These are phyloP conservation scores for Acropternis orthonyx DNA, from an alignment of 2,797 vertebrate genomes.

Conservation along the genomic window DNA sequence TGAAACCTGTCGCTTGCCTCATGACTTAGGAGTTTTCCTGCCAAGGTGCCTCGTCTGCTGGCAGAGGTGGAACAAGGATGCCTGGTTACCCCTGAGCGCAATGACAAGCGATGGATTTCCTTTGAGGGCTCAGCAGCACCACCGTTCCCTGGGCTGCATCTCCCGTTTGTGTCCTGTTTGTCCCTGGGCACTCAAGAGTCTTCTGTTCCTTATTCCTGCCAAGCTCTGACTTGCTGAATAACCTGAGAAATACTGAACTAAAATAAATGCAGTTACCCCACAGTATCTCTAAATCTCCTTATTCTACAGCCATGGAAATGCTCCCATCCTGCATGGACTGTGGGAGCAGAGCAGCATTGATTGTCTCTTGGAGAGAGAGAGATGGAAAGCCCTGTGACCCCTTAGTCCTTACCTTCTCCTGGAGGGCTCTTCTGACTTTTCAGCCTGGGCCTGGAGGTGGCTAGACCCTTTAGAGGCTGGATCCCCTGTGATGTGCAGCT, in stretches of 20 bases:
- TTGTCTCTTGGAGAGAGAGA: not conserved
- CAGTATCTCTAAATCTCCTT: not conserved
- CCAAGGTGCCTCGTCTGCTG: not conserved
- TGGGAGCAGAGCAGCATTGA: not conserved
- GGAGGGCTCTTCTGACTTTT: not conserved
- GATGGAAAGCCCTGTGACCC: not conserved
- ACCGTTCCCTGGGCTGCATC: not conserved
- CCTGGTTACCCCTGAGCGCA: not conserved
- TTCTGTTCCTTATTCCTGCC: not conserved
- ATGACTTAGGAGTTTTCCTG: not conserved
- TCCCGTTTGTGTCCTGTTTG: not conserved
- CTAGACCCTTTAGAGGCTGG: too few species aligned
- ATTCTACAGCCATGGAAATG: not conserved
- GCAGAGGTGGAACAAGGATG: not conserved
- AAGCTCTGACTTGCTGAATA: not conserved
- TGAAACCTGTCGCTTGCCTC: slow-evolving; percentile 14
- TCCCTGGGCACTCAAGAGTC: not conserved
- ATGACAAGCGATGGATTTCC: not conserved
- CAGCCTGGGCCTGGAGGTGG: not conserved
- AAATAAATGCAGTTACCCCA: not conserved
- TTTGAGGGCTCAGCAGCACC: not conserved
- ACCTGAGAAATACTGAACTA: not conserved
- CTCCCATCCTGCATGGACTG: not conserved
- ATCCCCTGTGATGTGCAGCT: accelerated
- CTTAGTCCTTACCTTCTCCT: not conserved